These are phyloP conservation scores for Synaphobranchus kaupii DNA, from an alignment of 2,797 vertebrate species.

Conservation along the genomic window DNA sequence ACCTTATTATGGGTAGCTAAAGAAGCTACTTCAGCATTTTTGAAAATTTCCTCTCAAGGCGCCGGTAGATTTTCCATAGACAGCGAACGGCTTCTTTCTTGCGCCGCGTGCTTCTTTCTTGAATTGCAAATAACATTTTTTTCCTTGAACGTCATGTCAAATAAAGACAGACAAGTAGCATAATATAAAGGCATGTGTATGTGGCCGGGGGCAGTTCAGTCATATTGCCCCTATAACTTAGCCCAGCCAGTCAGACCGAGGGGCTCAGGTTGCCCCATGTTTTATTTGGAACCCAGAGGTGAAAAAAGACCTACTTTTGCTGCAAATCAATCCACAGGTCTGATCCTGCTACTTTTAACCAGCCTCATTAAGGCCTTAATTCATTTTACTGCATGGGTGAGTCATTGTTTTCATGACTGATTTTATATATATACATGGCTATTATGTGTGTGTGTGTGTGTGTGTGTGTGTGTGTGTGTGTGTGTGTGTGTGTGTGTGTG, in stretches of 20 bases:
- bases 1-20: not conserved
- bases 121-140: slow-evolving; percentile 18
- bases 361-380: not conserved
- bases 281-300: slow-evolving; percentile 26
- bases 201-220: not conserved
- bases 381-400: not conserved
- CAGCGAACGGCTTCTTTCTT: not conserved
- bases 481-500: not conserved
- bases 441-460: not conserved
- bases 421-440: not conserved
- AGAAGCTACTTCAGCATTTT: slow-evolving; percentile 12
- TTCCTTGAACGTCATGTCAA: slow-evolving; percentile 25
- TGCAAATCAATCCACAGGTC: not conserved
- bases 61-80: not conserved
- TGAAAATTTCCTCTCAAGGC: not conserved
- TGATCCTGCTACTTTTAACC: slow-evolving; percentile 18
- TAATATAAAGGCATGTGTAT: slow-evolving; percentile 2
- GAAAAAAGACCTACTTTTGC: not conserved
- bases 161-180: slow-evolving; percentile 23
- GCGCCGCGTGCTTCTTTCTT: not conserved
- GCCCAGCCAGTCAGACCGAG: not conserved
- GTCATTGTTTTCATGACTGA: slow-evolving; percentile 7
- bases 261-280: slow-evolving; percentile 23
- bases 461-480: not conserved
- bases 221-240: not conserved